These are phyloP conservation scores for Sebastes vulpes DNA, from an alignment of 2,797 vertebrate species.

Conservation along the genomic window DNA sequence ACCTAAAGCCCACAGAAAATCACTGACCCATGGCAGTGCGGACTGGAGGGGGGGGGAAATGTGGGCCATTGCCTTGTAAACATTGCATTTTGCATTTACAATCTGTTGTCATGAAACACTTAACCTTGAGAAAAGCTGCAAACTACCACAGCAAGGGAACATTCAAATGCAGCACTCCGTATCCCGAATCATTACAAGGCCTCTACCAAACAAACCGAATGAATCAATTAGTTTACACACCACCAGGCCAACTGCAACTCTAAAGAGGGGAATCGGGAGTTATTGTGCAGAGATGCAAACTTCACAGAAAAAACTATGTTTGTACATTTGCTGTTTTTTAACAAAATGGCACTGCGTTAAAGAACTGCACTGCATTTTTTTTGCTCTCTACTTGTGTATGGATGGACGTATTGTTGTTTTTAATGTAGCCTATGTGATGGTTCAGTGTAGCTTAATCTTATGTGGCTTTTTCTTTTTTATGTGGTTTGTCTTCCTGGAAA, in stretches of 20 bases:
- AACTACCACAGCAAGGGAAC: constrained; percentile 19
- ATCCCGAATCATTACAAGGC: constrained; percentile 8
- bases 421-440: too few relatives aligned
- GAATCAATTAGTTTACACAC: background rate
- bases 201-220: constrained; percentile 20
- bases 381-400: accelerated
- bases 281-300: background rate
- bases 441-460: too few relatives aligned
- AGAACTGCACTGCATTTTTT: background rate
- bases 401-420: background rate
- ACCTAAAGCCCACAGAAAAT: constrained; percentile 56
- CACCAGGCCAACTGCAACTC: background rate
- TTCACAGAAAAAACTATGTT: background rate
- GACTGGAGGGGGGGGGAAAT: background rate
- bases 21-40: constrained; percentile 56
- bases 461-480: too few relatives aligned
- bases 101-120: constrained; percentile 55
- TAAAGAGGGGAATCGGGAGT: background rate
- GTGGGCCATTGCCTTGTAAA: constrained; percentile 49
- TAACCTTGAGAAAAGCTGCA: constrained; percentile 60
- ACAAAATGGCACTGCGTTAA: background rate
- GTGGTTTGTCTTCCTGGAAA: too few relatives aligned
- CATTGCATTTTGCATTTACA: constrained; percentile 64
- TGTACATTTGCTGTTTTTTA: background rate
- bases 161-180: constrained; percentile 20